Percentiles rank a stretch among this genome's conserved stretches.
Conservation (phyloP, 2,797 vertebrate genomes). For the Tenualosa ilisha region DNA sequence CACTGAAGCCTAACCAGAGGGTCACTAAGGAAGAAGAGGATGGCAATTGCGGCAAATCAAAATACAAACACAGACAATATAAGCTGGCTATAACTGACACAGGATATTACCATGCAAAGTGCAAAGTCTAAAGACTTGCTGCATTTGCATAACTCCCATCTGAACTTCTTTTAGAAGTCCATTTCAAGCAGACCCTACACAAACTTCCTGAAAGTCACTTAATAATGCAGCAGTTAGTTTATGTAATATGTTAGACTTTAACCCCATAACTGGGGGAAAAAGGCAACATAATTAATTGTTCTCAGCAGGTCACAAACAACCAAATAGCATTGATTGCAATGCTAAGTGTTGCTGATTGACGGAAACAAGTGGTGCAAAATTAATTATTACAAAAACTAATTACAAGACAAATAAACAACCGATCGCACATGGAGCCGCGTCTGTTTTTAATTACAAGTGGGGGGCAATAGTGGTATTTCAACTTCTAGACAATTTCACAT, state of each 20-base stretch:
- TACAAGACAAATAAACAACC: constrained; percentile 62
- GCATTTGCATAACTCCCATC: not conserved
- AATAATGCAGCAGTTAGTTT: not conserved
- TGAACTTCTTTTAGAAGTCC: not conserved
- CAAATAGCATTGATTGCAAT: constrained; percentile 62
- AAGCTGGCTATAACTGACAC: not conserved
- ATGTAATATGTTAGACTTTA: not conserved
- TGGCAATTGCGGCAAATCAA: not conserved
- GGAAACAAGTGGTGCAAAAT: constrained; percentile 62
- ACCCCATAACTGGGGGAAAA: constrained; percentile 7
- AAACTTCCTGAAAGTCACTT: constrained; percentile 5
- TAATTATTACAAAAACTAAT: constrained; percentile 66
- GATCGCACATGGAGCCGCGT: constrained; percentile 39
- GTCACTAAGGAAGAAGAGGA: not conserved
- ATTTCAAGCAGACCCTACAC: constrained; percentile 11
- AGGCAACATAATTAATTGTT: constrained; percentile 58
- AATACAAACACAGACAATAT: not conserved
- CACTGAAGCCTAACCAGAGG: not conserved
- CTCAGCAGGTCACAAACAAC: constrained; percentile 46
- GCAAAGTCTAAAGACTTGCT: not conserved
- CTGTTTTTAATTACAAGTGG: constrained; percentile 9
- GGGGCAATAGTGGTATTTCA: not conserved
- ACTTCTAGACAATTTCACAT: constrained; percentile 1
- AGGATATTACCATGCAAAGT: not conserved
- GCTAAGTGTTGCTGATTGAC: constrained; percentile 62